These are phyloP conservation scores for Thymelicus lineola DNA, from an alignment of 2,888 invertebrate species.

Conservation along the genomic window DNA sequence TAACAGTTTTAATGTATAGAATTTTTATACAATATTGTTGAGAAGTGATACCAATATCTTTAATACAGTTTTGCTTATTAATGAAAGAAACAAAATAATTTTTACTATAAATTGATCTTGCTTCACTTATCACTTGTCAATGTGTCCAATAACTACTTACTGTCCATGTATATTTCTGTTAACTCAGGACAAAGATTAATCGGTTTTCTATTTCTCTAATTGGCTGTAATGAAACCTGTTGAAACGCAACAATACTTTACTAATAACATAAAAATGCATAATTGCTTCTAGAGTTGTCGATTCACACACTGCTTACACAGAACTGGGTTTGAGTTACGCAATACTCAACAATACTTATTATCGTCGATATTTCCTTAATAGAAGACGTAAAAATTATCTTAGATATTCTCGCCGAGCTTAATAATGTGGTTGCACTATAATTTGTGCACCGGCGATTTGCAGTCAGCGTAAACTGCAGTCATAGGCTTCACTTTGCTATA, in stretches of 20 bases:
- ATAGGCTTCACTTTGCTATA: not conserved
- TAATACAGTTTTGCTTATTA: no score
- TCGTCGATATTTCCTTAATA: not conserved
- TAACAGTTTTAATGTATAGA: no score
- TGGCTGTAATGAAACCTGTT: not conserved
- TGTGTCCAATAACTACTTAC: not conserved
- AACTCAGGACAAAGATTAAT: not conserved
- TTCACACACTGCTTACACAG: no score
- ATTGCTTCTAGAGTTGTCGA: not conserved
- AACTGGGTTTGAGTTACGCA: no score
- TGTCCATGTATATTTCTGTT: not conserved
- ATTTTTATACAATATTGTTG: no score
- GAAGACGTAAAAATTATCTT: not conserved
- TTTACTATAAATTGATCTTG: no score
- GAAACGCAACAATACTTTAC: not conserved
- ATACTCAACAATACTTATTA: not conserved
- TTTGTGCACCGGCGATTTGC: slow-evolving; percentile 1
- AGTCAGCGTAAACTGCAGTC: not conserved
- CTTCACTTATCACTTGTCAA: not conserved
- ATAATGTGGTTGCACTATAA: slow-evolving; percentile 1
- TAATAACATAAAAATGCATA: slow-evolving; percentile 4
- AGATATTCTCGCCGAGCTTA: not conserved
- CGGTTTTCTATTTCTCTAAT: not conserved
- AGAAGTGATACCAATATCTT: no score
- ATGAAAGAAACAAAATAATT: no score